A percentile compares a stretch with the other conserved stretches of the same genome.
These are phyloP conservation scores for Arbacia lixula DNA, from an alignment of 53 echinoderm and acorn worm genomes.

Conservation along the genomic window DNA sequence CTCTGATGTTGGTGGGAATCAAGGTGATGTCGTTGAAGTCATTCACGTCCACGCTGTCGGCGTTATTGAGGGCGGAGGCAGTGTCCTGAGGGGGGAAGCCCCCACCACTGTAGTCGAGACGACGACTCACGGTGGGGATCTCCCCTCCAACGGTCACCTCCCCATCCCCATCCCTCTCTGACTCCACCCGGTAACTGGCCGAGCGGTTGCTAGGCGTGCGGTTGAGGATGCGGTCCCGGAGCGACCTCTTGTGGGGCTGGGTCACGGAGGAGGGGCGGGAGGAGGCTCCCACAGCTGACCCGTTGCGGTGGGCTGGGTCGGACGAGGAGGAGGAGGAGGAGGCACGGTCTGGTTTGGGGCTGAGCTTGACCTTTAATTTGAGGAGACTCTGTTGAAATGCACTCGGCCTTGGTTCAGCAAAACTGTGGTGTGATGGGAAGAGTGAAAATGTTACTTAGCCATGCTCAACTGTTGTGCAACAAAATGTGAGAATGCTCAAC, in stretches of 20 bases:
- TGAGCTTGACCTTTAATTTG: slow-evolving; percentile 55
- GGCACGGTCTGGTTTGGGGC: slow-evolving; percentile 53
- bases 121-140: slow-evolving; percentile 49
- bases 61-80: neutral
- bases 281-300: neutral
- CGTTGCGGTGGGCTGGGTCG: neutral
- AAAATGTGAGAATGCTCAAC: too few relatives aligned
- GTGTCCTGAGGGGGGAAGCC: too few relatives aligned
- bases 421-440: neutral
- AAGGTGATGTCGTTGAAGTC: slow-evolving; percentile 53
- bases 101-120: slow-evolving; percentile 35
- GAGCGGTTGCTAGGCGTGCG: slow-evolving; percentile 58
- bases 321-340: slow-evolving; percentile 21
- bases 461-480: too few relatives aligned
- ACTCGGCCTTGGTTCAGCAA: slow-evolving; percentile 41
- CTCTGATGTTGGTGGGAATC: slow-evolving; percentile 28
- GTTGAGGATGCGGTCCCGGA: slow-evolving; percentile 56
- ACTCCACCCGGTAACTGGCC: slow-evolving; percentile 54
- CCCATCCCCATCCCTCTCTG: slow-evolving; percentile 46
- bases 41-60: slow-evolving; percentile 17
- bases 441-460: too few relatives aligned
- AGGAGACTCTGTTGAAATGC: slow-evolving; percentile 49
- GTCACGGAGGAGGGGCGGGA: slow-evolving; percentile 9
- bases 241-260: slow-evolving; percentile 21
- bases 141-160: neutral